A percentile compares a stretch with the other conserved stretches of the same genome.
Conservation (phyloP, 1,140 invertebrate genomes). For the Carposina sasakii region DNA sequence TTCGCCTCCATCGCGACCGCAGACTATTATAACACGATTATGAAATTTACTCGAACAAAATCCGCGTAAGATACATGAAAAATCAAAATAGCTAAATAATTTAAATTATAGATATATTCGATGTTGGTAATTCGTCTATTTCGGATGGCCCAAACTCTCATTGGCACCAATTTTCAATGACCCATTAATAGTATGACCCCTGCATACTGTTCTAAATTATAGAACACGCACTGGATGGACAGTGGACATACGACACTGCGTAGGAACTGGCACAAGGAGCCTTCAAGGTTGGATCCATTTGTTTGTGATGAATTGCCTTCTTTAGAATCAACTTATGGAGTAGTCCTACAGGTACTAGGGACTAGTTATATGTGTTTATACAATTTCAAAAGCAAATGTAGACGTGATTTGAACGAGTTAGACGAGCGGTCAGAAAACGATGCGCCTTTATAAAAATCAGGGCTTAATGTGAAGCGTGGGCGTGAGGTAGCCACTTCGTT, state of each 20-base stretch:
- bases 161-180: too few species aligned
- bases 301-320: slow-evolving; percentile 57
- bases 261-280: slow-evolving; percentile 63
- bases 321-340: too few species aligned
- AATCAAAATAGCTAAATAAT: too few species aligned
- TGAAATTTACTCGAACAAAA: too few species aligned
- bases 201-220: slow-evolving; percentile 45
- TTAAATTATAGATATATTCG: too few species aligned
- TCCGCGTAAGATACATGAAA: too few species aligned
- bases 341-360: too few species aligned
- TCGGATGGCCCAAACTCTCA: too few species aligned
- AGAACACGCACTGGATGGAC: too few species aligned
- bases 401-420: not conserved
- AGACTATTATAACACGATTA: slow-evolving; percentile 50
- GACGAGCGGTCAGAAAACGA: slow-evolving; percentile 37
- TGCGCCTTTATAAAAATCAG: slow-evolving; percentile 37
- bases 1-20: slow-evolving; percentile 48
- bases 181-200: too few species aligned
- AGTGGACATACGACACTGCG: slow-evolving; percentile 50
- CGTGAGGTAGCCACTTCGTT: slow-evolving; percentile 44
- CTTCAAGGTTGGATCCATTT: slow-evolving; percentile 67
- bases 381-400: slow-evolving; percentile 11
- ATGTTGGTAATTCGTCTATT: too few species aligned
- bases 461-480: slow-evolving; percentile 42
- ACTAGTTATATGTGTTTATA: too few species aligned